A percentile compares a stretch with the other conserved stretches of the same genome.
Evolutionary conservation across 1,140 invertebrate species (phyloP).

Genomic region (Wiebesia pumilae): DNA sequence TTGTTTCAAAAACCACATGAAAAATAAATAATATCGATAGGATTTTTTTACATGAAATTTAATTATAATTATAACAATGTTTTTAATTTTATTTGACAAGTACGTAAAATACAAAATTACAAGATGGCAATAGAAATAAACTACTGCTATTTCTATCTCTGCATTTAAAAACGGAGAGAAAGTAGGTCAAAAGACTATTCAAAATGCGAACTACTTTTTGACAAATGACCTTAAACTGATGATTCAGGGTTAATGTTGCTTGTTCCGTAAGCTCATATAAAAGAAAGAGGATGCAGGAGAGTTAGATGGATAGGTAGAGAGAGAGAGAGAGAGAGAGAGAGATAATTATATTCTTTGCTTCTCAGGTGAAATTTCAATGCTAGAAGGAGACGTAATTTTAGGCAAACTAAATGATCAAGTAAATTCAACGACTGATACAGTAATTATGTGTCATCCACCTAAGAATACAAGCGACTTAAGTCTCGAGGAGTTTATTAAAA

Average conservation of each 20-base stretch:
- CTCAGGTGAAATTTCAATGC: slow-evolving; percentile 75
- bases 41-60: too few species aligned
- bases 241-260: slow-evolving; percentile 21
- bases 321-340: background rate
- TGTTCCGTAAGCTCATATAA: background rate
- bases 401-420: slow-evolving; percentile 70
- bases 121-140: background rate
- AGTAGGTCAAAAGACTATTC: slow-evolving; percentile 31
- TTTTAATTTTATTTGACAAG: too few species aligned
- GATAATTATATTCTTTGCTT: background rate
- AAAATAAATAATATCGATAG: too few species aligned
- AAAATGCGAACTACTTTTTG: background rate
- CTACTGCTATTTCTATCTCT: background rate
- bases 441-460: slow-evolving; percentile 92
- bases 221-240: slow-evolving; percentile 1
- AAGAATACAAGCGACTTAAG: slow-evolving; percentile 83
- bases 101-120: too few species aligned
- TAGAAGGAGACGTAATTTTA: slow-evolving; percentile 91
- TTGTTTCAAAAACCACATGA: too few species aligned
- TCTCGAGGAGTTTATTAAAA: slow-evolving; percentile 82
- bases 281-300: background rate
- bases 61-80: too few species aligned
- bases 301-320: background rate
- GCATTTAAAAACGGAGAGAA: background rate
- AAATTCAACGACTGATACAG: slow-evolving; percentile 71